Evolutionary conservation across 2,797 vertebrate genomes (phyloP).

Genomic region (Gorsachius magnificus): DNA sequence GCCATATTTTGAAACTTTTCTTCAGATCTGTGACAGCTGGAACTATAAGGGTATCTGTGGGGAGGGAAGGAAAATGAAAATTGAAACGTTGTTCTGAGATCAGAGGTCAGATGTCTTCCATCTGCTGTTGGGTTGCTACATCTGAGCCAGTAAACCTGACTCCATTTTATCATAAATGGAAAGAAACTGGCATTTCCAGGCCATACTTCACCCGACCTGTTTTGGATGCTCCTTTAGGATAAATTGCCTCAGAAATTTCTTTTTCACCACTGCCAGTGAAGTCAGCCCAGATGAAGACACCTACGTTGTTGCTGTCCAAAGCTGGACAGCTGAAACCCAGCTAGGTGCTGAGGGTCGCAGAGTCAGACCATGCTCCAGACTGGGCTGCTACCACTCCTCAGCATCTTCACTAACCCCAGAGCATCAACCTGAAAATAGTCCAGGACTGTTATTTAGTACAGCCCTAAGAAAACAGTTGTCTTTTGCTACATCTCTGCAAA

Average conservation of each 20-base stretch:
- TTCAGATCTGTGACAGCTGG: neutral
- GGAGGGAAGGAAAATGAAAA: neutral
- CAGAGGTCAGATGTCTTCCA: neutral
- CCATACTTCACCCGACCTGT: neutral
- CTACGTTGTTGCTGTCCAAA: neutral
- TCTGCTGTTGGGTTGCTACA: neutral
- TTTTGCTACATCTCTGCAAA: neutral
- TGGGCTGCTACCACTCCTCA: neutral
- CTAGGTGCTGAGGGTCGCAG: neutral
- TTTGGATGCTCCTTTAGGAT: neutral
- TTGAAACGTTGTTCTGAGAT: neutral
- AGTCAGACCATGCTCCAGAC: neutral
- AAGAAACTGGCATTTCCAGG: neutral
- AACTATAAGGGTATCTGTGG: neutral
- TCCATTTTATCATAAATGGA: neutral
- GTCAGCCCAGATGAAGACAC: neutral
- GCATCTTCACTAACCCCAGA: neutral
- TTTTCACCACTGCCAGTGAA: neutral
- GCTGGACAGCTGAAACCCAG: neutral
- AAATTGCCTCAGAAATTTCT: neutral
- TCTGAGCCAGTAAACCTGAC: neutral
- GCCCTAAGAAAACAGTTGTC: neutral
- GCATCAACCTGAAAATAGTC: neutral
- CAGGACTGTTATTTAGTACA: neutral
- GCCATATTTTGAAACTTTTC: neutral